Evolutionary conservation across 2,113 vertebrate genomes (phyloP).

Genomic region (Pollachius pollachius): DNA sequence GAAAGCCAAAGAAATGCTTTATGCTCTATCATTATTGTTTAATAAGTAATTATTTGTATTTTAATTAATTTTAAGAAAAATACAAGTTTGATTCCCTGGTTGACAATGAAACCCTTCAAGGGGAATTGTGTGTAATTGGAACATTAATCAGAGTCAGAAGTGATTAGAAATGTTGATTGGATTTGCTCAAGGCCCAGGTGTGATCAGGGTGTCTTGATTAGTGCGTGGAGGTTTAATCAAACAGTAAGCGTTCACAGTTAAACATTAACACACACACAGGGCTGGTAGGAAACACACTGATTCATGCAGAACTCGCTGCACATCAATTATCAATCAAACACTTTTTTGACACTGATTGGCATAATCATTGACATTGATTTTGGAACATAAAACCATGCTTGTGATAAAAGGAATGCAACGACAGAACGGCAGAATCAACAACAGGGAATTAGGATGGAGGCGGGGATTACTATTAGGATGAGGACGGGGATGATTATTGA

Average conservation of each 20-base stretch:
- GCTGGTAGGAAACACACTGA: neutral
- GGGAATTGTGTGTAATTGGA: too few species aligned
- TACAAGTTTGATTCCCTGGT: too few species aligned
- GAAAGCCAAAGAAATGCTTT: too few species aligned
- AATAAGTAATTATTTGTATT: too few species aligned
- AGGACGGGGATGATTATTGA: neutral
- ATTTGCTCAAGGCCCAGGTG: neutral
- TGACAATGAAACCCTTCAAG: too few species aligned
- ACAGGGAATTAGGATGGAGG: slow-evolving; percentile 15
- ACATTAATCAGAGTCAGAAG: too few species aligned
- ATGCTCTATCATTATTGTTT: too few species aligned
- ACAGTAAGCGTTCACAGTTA: neutral
- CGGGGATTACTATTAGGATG: neutral
- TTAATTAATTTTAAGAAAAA: too few species aligned
- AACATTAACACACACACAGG: neutral
- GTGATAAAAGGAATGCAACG: slow-evolving; percentile 28
- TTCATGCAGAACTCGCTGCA: slow-evolving; percentile 32
- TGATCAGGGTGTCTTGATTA: neutral
- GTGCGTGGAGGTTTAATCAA: neutral
- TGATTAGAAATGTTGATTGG: neutral
- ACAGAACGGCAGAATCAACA: neutral
- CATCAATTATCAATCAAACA: neutral
- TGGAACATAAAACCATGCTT: slow-evolving; percentile 41
- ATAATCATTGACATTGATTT: slow-evolving; percentile 11
- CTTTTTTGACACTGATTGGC: slow-evolving; percentile 5